phyloP scores from a whole-genome alignment of 2,797 vertebrate genomes.

The Schizothorax lantsangensis region DNA sequence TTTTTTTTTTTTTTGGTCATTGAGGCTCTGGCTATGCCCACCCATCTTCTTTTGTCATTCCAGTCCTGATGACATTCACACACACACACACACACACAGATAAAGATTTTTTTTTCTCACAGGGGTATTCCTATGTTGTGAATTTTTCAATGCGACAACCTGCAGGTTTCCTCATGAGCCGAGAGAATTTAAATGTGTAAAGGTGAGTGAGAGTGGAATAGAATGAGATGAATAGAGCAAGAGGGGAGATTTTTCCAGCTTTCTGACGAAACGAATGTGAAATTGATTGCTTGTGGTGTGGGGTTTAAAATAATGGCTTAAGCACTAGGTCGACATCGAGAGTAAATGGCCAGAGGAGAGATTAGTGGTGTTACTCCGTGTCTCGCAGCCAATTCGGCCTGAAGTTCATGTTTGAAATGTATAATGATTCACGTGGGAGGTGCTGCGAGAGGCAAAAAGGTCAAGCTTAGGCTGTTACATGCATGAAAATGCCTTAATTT shows the following conservation, averaged over 20 bases:
- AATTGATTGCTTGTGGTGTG: conserved; percentile 63
- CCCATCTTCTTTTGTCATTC: background rate
- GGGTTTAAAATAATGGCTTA: conserved; percentile 66
- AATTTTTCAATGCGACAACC: conserved; percentile 19
- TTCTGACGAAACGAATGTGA: conserved; percentile 58
- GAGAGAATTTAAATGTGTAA: background rate
- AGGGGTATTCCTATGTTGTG: background rate
- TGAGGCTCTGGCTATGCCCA: conserved; percentile 13
- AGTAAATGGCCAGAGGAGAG: conserved; percentile 65
- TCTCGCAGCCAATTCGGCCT: conserved; percentile 67
- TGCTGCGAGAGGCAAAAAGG: background rate
- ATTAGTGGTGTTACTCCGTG: conserved; percentile 67
- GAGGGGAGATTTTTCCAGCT: conserved; percentile 55
- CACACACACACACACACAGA: background rate
- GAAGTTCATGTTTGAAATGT: conserved; percentile 35
- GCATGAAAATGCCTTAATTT: conserved; percentile 2
- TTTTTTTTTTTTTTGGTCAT: background rate
- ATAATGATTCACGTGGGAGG: conserved; percentile 12
- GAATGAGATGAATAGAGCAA: conserved; percentile 50
- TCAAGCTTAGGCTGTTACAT: background rate
- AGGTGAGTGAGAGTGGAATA: background rate
- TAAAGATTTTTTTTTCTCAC: conserved; percentile 6
- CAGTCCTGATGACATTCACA: background rate
- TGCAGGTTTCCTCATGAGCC: conserved; percentile 27
- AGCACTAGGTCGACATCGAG: conserved; percentile 58